Evolutionary conservation across 2,888 invertebrate genomes (phyloP).

Genomic region (Linnaemya vulpina): DNA sequence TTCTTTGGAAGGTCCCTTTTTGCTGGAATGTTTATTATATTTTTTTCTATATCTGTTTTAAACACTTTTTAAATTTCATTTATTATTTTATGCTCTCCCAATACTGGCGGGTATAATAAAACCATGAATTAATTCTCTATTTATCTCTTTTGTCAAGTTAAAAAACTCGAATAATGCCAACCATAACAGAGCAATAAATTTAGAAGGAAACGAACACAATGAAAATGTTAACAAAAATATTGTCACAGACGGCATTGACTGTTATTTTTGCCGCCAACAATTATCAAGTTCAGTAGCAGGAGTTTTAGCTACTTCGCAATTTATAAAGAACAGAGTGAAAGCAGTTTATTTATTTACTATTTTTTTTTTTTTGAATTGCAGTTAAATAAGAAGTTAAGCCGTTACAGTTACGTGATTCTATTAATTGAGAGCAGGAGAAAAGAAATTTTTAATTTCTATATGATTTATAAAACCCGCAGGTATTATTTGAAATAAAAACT

Average conservation of each 20-base stretch:
- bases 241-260: conserved; percentile 56
- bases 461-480: conserved; percentile 61
- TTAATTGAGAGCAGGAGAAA: conserved; percentile 1
- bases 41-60: not conserved
- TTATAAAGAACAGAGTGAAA: not conserved
- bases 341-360: not conserved
- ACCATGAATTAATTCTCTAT: conserved; percentile 32
- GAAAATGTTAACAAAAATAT: conserved; percentile 41
- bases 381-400: not conserved
- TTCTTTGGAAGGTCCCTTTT: too few relatives aligned
- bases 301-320: conserved; percentile 19
- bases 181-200: not conserved
- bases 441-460: conserved; percentile 37
- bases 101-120: conserved; percentile 61
- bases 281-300: conserved; percentile 52
- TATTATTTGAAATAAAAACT: conserved; percentile 42
- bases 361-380: not conserved
- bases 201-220: not conserved
- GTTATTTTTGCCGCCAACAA: conserved; percentile 36
- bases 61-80: not conserved
- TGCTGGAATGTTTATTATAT: too few relatives aligned
- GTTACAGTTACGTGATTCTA: conserved; percentile 42
- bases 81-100: not conserved
- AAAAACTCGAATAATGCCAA: conserved; percentile 15
- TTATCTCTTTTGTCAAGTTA: not conserved